Conservation (phyloP, 1,140 invertebrate genomes). For the Ganaspis sp. region DNA sequence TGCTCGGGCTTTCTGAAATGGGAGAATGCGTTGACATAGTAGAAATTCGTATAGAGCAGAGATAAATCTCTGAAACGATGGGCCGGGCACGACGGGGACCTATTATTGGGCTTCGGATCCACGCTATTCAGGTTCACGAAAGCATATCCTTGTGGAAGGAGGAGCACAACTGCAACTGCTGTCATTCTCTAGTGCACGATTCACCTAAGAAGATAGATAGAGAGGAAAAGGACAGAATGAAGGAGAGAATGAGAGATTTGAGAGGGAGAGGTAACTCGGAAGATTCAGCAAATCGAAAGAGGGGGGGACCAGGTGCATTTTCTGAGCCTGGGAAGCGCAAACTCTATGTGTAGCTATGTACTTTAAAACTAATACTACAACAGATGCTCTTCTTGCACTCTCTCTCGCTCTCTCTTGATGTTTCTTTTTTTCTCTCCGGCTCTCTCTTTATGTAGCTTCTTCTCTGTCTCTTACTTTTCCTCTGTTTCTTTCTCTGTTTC, state of each 20-base stretch:
- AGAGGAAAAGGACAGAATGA: conserved; percentile 49
- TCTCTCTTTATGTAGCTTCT: too few species aligned
- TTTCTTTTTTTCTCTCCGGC: conserved; percentile 10
- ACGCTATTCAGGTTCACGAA: conserved; percentile 66
- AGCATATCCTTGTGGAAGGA: conserved; percentile 57
- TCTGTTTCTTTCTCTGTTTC: conserved; percentile 28
- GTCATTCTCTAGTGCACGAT: conserved; percentile 21
- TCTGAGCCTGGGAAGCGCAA: conserved; percentile 69
- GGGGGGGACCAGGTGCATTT: conserved; percentile 64
- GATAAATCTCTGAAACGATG: conserved; percentile 63
- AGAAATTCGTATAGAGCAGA: conserved; percentile 47
- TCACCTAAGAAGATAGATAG: conserved; percentile 30
- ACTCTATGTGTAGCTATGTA: conserved; percentile 58
- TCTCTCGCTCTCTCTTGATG: neutral
- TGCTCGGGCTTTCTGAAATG: conserved; percentile 34
- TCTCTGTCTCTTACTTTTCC: too few species aligned
- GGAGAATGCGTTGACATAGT: conserved; percentile 46
- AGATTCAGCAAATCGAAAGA: conserved; percentile 35
- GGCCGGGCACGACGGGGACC: conserved; percentile 59
- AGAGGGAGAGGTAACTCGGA: conserved; percentile 34
- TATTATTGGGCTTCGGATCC: conserved; percentile 56
- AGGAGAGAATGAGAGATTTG: conserved; percentile 40
- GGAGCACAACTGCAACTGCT: conserved; percentile 56
- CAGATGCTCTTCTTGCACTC: conserved; percentile 58
- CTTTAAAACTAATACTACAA: conserved; percentile 33